phyloP scores from a whole-genome alignment of 2,113 vertebrate species.

The Panurus biarmicus region DNA sequence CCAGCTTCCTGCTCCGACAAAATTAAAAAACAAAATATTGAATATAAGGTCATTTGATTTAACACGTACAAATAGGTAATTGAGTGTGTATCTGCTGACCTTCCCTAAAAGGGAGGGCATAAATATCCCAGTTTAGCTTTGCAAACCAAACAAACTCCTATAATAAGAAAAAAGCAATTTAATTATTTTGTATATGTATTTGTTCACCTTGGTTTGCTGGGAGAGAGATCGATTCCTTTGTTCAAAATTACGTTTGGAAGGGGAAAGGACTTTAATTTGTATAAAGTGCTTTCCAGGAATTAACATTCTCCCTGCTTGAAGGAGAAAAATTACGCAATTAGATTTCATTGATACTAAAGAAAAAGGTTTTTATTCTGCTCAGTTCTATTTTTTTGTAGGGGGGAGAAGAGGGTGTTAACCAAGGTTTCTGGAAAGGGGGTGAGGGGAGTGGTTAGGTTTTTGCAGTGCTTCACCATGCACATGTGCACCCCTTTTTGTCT shows the following conservation, averaged over 20 bases:
- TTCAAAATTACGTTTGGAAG: constrained; percentile 1
- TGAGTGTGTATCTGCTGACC: constrained; percentile 51
- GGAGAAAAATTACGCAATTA: not conserved
- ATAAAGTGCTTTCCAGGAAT: constrained; percentile 12
- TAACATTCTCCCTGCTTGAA: not conserved
- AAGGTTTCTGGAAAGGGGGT: not conserved
- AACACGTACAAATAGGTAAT: constrained; percentile 48
- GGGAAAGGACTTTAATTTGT: constrained; percentile 24
- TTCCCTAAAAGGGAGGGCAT: constrained; percentile 61
- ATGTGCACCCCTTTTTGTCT: not conserved
- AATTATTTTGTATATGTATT: constrained; percentile 27
- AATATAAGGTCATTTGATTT: constrained; percentile 58
- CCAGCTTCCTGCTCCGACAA: constrained; percentile 58
- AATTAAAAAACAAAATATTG: constrained; percentile 73
- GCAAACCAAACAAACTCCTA: constrained; percentile 56
- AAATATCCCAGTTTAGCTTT: constrained; percentile 44
- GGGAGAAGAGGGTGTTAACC: not conserved
- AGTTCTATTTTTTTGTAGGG: too few relatives aligned
- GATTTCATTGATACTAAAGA: not conserved
- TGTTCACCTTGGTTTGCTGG: constrained; percentile 9
- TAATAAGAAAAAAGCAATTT: constrained; percentile 8
- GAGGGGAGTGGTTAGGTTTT: not conserved
- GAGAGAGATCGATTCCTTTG: not conserved
- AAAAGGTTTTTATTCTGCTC: not conserved
- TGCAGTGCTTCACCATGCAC: not conserved